Percentiles rank a stretch among this genome's conserved stretches.
Conservation (phyloP, 2,113 vertebrate species). For the Eolophus roseicapilla region DNA sequence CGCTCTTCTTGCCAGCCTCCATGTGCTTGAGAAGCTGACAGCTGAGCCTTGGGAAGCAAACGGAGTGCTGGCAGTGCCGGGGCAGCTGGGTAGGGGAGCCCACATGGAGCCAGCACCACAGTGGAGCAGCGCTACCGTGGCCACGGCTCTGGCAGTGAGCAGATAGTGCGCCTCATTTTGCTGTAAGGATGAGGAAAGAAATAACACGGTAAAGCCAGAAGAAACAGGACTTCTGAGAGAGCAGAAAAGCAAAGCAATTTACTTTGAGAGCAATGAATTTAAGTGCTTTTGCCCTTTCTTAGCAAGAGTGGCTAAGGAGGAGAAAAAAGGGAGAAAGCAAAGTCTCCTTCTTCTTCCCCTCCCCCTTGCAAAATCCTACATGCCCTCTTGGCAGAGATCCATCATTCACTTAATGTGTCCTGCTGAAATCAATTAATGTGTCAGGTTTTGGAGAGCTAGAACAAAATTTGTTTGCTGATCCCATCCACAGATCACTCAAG, state of each 20-base stretch:
- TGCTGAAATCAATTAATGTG: constrained; percentile 58
- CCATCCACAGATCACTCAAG: constrained; percentile 55
- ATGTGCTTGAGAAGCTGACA: neutral
- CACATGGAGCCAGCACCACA: rapidly evolving
- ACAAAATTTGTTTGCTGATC: constrained; percentile 63
- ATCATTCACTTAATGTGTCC: constrained; percentile 54
- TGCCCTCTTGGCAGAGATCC: constrained; percentile 61
- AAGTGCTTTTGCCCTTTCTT: constrained; percentile 55
- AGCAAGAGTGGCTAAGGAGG: neutral
- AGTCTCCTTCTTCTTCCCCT: constrained; percentile 5
- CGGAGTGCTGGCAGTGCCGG: neutral
- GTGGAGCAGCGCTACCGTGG: rapidly evolving
- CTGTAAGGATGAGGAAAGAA: neutral
- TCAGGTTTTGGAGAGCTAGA: constrained; percentile 45
- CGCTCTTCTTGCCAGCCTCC: neutral
- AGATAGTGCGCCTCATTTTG: rapidly evolving
- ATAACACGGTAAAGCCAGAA: neutral
- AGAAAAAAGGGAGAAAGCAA: constrained; percentile 44
- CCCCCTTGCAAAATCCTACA: constrained; percentile 42
- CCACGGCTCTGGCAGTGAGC: neutral
- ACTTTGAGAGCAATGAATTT: constrained; percentile 37
- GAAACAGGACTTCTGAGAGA: neutral
- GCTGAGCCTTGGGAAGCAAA: neutral
- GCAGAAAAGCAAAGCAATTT: constrained; percentile 12
- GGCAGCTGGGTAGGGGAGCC: rapidly evolving